Percentiles rank a stretch among this genome's conserved stretches.
These are phyloP conservation scores for Pelmatolapia mariae DNA, from an alignment of 2,113 vertebrate species.

Conservation along the genomic window DNA sequence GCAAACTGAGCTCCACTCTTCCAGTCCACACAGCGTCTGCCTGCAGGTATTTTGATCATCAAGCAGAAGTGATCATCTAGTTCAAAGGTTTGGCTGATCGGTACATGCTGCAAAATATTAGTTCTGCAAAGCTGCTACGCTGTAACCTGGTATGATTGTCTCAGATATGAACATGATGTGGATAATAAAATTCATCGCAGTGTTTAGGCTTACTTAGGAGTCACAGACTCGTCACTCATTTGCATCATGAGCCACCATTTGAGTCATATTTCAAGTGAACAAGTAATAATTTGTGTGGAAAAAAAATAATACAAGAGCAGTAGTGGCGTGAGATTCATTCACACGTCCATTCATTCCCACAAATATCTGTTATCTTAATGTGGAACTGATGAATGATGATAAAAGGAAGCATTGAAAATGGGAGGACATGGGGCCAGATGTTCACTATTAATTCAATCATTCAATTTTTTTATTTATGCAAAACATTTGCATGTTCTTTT, in stretches of 20 bases:
- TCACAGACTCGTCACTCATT: neutral
- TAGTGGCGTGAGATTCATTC: neutral
- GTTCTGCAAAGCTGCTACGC: neutral
- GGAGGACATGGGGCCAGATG: neutral
- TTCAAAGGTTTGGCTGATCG: neutral
- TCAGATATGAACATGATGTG: neutral
- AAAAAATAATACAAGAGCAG: neutral
- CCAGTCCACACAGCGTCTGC: neutral
- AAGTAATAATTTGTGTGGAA: neutral
- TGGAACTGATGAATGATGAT: neutral
- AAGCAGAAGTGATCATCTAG: neutral
- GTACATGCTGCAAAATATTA: neutral
- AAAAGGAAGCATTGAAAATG: neutral
- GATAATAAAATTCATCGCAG: neutral
- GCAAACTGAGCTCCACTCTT: neutral
- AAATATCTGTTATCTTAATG: neutral
- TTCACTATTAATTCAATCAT: neutral
- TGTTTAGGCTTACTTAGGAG: neutral
- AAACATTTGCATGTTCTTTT: neutral
- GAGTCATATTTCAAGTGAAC: neutral
- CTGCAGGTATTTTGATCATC: neutral
- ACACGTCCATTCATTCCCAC: neutral
- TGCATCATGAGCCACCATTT: neutral
- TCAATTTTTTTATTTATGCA: neutral
- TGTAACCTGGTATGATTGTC: neutral